phyloP scores from a whole-genome alignment of 2,888 invertebrate species.

The Cephus nigrinus region DNA sequence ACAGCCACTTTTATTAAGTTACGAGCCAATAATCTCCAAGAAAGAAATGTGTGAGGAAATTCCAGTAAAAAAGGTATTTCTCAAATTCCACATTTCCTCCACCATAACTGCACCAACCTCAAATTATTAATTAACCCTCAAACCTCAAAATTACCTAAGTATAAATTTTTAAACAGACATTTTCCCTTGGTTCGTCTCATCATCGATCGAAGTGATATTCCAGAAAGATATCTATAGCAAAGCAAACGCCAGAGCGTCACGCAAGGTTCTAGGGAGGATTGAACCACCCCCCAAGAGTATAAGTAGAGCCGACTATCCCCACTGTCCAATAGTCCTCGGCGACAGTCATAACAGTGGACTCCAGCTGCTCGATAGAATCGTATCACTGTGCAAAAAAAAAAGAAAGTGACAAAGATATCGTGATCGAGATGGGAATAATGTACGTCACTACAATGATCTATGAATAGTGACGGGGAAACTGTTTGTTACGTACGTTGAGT shows the following conservation, averaged over 20 bases:
- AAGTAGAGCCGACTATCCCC: slow-evolving; percentile 12
- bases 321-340: slow-evolving; percentile 19
- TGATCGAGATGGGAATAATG: not conserved
- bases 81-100: too few species aligned
- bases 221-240: not conserved
- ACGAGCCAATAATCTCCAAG: too few species aligned
- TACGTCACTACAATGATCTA: not conserved
- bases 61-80: too few species aligned
- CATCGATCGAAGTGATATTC: not conserved
- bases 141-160: not conserved
- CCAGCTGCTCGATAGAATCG: not conserved
- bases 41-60: too few species aligned
- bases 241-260: not conserved
- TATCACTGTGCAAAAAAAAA: not conserved
- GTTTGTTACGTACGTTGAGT: not conserved
- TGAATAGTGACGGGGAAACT: not conserved
- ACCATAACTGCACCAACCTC: too few species aligned
- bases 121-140: not conserved
- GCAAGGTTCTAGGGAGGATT: not conserved
- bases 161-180: not conserved
- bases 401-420: not conserved
- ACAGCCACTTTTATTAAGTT: too few species aligned
- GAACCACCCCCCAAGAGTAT: not conserved
- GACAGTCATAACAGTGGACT: not conserved
- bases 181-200: not conserved